phyloP scores from a whole-genome alignment of 2,888 invertebrate genomes.

The Vandiemenella viatica region DNA sequence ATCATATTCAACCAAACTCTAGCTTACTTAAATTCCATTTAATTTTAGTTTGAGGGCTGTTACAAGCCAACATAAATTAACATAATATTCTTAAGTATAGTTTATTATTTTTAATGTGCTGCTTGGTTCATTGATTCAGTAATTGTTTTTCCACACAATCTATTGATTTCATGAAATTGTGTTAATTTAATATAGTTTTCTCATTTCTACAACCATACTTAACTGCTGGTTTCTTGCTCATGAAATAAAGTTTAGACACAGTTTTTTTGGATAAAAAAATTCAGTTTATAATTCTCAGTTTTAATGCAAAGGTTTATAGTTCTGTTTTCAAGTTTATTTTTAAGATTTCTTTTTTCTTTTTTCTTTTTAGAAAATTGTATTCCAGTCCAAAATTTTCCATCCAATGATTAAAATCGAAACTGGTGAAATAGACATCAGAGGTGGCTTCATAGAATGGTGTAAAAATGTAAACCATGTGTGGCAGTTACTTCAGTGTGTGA shows the following conservation, averaged over 20 bases:
- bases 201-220: not conserved
- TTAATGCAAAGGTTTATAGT: not conserved
- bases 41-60: too few species aligned
- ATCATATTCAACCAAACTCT: too few species aligned
- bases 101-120: too few species aligned
- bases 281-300: not conserved
- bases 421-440: conserved; percentile 58
- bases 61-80: too few species aligned
- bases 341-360: too few species aligned
- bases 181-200: too few species aligned
- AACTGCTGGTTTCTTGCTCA: not conserved
- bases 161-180: too few species aligned
- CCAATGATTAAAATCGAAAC: conserved; percentile 67
- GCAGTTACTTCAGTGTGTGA: conserved; percentile 75
- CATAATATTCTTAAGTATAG: too few species aligned
- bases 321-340: too few species aligned
- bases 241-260: not conserved
- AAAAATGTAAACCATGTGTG: conserved; percentile 69
- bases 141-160: too few species aligned
- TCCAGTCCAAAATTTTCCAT: conserved; percentile 74
- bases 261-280: not conserved
- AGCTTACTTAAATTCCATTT: too few species aligned
- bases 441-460: conserved; percentile 77
- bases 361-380: conserved; percentile 54
- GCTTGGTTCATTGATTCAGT: too few species aligned